Evolutionary conservation across 2,888 invertebrate genomes (phyloP).

Genomic region (Microchrysa polita): DNA sequence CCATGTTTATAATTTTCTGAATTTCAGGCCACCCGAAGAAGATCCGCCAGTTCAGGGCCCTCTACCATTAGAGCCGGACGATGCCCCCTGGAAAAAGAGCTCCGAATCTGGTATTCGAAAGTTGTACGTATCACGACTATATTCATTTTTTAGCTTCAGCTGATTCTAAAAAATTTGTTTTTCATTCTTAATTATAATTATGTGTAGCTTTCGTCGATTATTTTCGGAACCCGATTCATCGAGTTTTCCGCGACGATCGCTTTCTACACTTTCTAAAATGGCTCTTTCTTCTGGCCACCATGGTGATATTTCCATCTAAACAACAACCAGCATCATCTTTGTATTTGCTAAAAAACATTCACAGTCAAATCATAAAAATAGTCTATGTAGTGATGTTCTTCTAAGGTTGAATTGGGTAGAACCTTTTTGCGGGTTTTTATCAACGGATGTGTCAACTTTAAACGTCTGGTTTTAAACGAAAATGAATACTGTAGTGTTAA

Average conservation of each 20-base stretch:
- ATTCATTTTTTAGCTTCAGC: too few species aligned
- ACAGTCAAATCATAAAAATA: background rate
- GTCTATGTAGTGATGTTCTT: slow-evolving; percentile 12
- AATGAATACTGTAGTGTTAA: slow-evolving; percentile 5
- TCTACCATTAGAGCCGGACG: slow-evolving; percentile 94
- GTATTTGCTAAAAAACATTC: background rate
- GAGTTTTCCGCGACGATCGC: slow-evolving; percentile 82
- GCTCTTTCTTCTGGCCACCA: slow-evolving; percentile 65
- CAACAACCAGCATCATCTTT: background rate
- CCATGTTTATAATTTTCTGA: background rate
- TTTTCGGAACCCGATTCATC: slow-evolving; percentile 74
- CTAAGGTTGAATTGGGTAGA: slow-evolving; percentile 2
- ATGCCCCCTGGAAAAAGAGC: slow-evolving; percentile 92
- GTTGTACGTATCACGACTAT: slow-evolving; percentile 74
- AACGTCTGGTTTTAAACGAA: slow-evolving; percentile 34
- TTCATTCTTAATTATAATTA: slow-evolving; percentile 39
- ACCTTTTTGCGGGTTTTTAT: slow-evolving; percentile 2
- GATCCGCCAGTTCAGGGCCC: slow-evolving; percentile 97
- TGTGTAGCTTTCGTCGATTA: slow-evolving; percentile 85
- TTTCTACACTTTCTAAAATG: slow-evolving; percentile 83
- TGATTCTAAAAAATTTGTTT: slow-evolving; percentile 17
- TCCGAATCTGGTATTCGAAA: slow-evolving; percentile 86
- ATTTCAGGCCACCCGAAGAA: slow-evolving; percentile 69
- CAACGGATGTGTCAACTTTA: slow-evolving; percentile 15
- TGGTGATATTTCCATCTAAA: slow-evolving; percentile 51